Evolutionary conservation across 2,113 vertebrate genomes (phyloP).

Genomic region (Rhinichthys klamathensis): DNA sequence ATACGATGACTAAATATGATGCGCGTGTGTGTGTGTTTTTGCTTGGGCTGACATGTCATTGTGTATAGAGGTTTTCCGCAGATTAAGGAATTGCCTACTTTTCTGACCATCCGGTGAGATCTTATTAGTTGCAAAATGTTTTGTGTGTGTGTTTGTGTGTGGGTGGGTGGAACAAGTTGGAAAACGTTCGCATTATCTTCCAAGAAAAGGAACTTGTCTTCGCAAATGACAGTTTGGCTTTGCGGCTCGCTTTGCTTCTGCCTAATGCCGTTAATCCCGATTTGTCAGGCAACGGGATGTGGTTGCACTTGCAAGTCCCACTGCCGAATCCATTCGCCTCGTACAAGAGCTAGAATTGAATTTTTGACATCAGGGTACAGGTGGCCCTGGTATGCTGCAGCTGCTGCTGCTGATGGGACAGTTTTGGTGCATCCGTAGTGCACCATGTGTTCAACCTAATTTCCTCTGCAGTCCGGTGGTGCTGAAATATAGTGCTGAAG

Average conservation of each 20-base stretch:
- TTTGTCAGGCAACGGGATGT: conserved; percentile 70
- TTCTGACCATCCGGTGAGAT: not conserved
- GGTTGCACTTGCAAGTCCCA: conserved; percentile 38
- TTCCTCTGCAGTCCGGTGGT: conserved; percentile 31
- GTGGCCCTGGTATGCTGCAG: not conserved
- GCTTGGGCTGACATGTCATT: conserved; percentile 17
- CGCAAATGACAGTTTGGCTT: conserved; percentile 40
- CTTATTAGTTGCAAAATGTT: not conserved
- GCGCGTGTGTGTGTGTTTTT: not conserved
- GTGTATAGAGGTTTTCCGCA: conserved; percentile 32
- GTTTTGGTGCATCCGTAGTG: conserved; percentile 26
- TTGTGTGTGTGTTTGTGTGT: not conserved
- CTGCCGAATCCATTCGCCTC: conserved; percentile 3
- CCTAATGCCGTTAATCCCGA: conserved; percentile 69
- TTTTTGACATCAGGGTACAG: conserved; percentile 20
- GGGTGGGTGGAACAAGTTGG: not conserved
- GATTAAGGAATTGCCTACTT: conserved; percentile 25
- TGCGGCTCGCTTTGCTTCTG: conserved; percentile 26
- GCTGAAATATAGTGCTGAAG: conserved; percentile 38
- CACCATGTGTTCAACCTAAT: not conserved
- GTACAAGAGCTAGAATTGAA: not conserved
- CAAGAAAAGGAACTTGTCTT: conserved; percentile 36
- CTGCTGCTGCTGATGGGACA: conserved; percentile 22
- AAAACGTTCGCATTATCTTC: not conserved
- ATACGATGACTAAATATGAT: conserved; percentile 9